A percentile compares a stretch with the other conserved stretches of the same genome.
phyloP scores from a whole-genome alignment of 2,888 invertebrate species.

The Coelogynopora nodosa region DNA sequence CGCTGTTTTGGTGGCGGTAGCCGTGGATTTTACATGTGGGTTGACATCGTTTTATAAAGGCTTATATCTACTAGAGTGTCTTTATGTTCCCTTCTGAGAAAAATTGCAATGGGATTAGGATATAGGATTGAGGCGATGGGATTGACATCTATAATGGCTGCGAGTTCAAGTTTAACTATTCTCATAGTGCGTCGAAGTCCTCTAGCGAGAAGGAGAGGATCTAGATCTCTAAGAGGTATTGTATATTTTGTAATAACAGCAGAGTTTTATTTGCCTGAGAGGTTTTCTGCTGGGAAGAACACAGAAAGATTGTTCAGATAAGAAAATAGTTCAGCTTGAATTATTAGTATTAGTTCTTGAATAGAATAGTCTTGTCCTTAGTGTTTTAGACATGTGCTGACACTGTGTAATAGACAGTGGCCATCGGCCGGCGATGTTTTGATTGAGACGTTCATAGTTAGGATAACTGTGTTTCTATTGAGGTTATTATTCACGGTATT shows the following conservation, averaged over 20 bases:
- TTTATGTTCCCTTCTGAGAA: not conserved
- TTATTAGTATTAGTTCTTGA: slow-evolving; percentile 7
- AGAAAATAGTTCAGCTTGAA: slow-evolving; percentile 9
- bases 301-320: slow-evolving; percentile 23
- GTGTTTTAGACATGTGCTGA: too few species aligned
- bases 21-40: not conserved
- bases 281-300: slow-evolving; percentile 11
- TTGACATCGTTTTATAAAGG: not conserved
- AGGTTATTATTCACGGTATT: not conserved
- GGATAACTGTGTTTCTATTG: not conserved
- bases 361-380: not conserved
- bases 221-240: slow-evolving; percentile 3
- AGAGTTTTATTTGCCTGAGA: not conserved
- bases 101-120: not conserved
- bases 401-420: too few species aligned
- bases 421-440: too few species aligned
- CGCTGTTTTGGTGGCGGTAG: not conserved
- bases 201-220: slow-evolving; percentile 11
- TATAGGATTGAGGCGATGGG: not conserved
- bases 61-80: not conserved
- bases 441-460: not conserved
- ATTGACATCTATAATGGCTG: not conserved
- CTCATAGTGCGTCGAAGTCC: not conserved
- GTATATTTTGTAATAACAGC: slow-evolving; percentile 4
- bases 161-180: not conserved